A percentile compares a stretch with the other conserved stretches of the same genome.
These are phyloP conservation scores for Pyrocoelia pectoralis DNA, from an alignment of 2,888 invertebrate genomes.

Conservation along the genomic window DNA sequence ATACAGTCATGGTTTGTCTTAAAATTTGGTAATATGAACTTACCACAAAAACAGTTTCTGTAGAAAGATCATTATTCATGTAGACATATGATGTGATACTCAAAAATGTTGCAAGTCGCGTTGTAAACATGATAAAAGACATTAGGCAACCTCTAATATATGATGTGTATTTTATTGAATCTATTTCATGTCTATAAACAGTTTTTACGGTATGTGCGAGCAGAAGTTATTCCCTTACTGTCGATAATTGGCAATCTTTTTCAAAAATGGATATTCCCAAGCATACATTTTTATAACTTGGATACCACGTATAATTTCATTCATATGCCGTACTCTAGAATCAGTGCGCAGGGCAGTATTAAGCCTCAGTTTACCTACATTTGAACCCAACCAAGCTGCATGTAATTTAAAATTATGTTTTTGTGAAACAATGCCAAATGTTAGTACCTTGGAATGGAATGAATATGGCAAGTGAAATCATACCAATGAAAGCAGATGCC, in stretches of 20 bases:
- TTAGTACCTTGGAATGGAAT: constrained; percentile 67
- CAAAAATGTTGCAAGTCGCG: constrained; percentile 74
- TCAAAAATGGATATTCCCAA: constrained; percentile 87
- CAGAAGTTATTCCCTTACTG: constrained; percentile 40
- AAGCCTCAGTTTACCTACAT: constrained; percentile 60
- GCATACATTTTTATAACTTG: constrained; percentile 95
- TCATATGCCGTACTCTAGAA: constrained; percentile 83
- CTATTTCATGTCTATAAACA: constrained; percentile 61
- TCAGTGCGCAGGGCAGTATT: constrained; percentile 82
- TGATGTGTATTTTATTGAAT: constrained; percentile 65
- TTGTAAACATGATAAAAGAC: constrained; percentile 77
- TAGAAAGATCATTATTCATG: constrained; percentile 59
- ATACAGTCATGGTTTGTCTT: constrained; percentile 67
- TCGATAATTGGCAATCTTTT: constrained; percentile 59
- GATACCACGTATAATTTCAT: constrained; percentile 88
- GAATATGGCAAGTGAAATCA: constrained; percentile 64
- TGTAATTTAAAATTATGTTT: not conserved
- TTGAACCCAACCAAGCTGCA: constrained; percentile 63
- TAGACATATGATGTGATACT: constrained; percentile 67
- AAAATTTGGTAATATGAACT: constrained; percentile 70
- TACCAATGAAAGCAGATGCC: constrained; percentile 61
- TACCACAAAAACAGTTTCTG: constrained; percentile 63
- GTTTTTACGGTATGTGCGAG: not conserved
- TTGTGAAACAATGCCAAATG: not conserved
- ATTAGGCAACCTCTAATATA: constrained; percentile 72